Percentiles rank a stretch among this genome's conserved stretches.
phyloP scores from a whole-genome alignment of 1,140 invertebrate genomes.

The Drosophila ambigua region DNA sequence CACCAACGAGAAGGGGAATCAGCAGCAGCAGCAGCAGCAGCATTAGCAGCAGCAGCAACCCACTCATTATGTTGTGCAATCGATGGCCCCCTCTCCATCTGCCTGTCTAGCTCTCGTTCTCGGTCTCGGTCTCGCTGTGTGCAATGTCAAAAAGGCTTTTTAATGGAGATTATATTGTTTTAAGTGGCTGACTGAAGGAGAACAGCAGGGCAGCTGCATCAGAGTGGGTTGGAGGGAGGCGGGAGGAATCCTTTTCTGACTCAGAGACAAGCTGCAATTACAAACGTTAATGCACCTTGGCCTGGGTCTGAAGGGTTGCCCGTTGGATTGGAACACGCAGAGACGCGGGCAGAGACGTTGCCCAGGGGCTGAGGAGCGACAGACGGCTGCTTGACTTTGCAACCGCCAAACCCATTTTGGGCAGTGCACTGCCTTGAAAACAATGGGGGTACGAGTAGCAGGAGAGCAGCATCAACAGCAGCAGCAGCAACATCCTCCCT shows the following conservation, averaged over 20 bases:
- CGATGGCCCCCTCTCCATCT: constrained; percentile 28
- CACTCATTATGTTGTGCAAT: constrained; percentile 59
- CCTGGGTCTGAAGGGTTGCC: constrained; percentile 8
- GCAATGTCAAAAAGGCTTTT: constrained; percentile 81
- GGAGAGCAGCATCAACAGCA: background rate
- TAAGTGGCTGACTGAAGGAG: constrained; percentile 65
- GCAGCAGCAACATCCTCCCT: constrained; percentile 27
- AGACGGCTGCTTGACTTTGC: constrained; percentile 68
- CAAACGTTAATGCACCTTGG: constrained; percentile 75
- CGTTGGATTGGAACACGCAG: background rate
- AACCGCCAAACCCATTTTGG: constrained; percentile 70
- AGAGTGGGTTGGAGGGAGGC: background rate
- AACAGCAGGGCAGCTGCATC: constrained; percentile 1
- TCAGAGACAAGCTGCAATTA: constrained; percentile 76
- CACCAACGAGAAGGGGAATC: constrained; percentile 27
- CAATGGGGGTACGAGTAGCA: constrained; percentile 31
- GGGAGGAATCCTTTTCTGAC: constrained; percentile 33
- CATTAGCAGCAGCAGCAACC: constrained; percentile 13
- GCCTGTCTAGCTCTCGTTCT: constrained; percentile 8
- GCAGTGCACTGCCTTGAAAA: constrained; percentile 49
- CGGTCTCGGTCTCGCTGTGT: constrained; percentile 24
- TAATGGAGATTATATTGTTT: constrained; percentile 83
- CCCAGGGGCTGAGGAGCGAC: background rate
- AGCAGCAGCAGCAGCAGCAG: background rate
- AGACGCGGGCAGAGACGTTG: background rate